Base-by-base conservation (phyloP, 2,797 vertebrate species). In the Poeciliopsis paucimaculata region DNA sequence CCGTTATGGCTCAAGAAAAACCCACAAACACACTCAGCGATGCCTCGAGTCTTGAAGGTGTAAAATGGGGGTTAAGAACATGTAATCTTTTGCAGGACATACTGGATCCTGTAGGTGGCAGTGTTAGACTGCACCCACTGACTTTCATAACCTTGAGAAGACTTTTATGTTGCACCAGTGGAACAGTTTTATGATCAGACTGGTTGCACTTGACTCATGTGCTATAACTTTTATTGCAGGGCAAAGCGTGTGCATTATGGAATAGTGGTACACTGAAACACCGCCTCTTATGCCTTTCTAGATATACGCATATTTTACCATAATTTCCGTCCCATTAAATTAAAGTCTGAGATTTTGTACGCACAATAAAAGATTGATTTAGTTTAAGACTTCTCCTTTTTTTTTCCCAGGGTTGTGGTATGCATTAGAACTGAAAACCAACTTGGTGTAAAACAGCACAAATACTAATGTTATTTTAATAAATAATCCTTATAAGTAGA, bases 71-170 rank as follows among this genome's bases (percentile, higher is more conserved):
- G 20, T 66, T 66, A 74, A 71, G 73, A 77, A 45, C 11, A 8
- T 49, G 16, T 13, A 15, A 55, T 84, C 49, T 45, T 51, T 70
- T 92, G 86, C 84, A 90, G 76, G 68, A 53, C 60, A 74, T n/a
- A 46, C 53, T 77, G 66, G 51, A 70, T 64, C 92, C 91, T 92
- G 90, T 78, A 94, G 94, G 90, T 92, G 93, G 92, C 93, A 93
- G 89, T 95, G 88, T 94, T 90, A 77, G 41, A 86, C 90, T 78
- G 60, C 77, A 51, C 81, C 87, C 45, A 81, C 31, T 82, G 53
- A 84, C 81, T 85, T 75, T 78, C 70, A 78, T 89, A 86, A 88
- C 89, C 88, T 91, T 92, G 85, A 90, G 79, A 81, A 51, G 62
- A 87, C 46, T 39, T 70, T 75, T 62, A 1, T 46, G 47, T 75